Percentiles rank a stretch among this genome's conserved stretches.
phyloP scores from a whole-genome alignment of 2,113 vertebrate species.

The Charadrius vociferus region DNA sequence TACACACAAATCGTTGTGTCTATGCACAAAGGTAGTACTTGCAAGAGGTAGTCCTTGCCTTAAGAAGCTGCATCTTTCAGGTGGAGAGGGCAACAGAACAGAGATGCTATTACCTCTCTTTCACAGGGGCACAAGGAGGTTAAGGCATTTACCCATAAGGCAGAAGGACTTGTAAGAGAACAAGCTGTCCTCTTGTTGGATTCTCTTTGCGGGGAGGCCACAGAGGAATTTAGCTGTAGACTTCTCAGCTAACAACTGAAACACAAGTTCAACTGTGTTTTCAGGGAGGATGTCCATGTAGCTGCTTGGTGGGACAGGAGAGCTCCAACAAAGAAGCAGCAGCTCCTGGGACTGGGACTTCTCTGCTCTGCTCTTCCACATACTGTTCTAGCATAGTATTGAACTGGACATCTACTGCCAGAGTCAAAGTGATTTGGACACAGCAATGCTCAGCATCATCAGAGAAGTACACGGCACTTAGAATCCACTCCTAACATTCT shows the following conservation, averaged over 20 bases:
- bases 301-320: background rate
- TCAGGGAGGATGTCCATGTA: background rate
- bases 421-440: background rate
- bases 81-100: background rate
- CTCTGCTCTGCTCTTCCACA: background rate
- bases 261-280: background rate
- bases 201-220: background rate
- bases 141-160: background rate
- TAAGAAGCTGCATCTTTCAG: background rate
- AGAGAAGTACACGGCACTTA: background rate
- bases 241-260: accelerated
- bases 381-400: background rate
- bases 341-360: background rate
- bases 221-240: background rate
- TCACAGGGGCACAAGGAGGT: background rate
- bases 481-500: background rate
- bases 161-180: background rate
- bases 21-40: background rate
- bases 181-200: background rate
- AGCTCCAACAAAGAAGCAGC: background rate
- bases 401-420: background rate
- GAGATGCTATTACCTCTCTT: background rate
- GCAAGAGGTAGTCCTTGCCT: background rate
- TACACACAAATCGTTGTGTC: background rate
- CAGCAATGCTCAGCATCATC: background rate